Base-by-base conservation (phyloP, 2,797 vertebrate genomes). In the Dryobates pubescens region DNA sequence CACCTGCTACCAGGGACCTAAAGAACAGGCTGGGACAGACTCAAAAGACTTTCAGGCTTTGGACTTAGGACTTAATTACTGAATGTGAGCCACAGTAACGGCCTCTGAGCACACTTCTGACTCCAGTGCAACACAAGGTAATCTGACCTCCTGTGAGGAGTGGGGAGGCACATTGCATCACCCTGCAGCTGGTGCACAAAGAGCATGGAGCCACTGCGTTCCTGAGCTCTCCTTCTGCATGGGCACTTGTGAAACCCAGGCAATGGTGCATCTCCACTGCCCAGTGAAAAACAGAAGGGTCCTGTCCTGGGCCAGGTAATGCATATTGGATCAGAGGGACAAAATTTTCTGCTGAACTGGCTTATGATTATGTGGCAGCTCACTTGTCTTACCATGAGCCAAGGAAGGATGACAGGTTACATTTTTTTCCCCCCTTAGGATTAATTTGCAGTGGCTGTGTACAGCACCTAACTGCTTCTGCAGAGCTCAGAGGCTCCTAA, bases 381-480 rank as follows among this genome's bases (percentile, higher is more conserved):
- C 71, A 72, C 68, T 22, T 79, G 84, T 82, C 85, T 92, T 70
- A 32, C 64, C 27, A 22, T 7, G 30, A 71, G 89, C 89, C 80
- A 92, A 84, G 13, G 32, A 64, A 71, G 58, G 59, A 84, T 76
- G 77, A 76, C 34, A 84, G 45, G 20, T 32, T 62, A 41, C 19
- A 29, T 29, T 24, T 59, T 59, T 75, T 71, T 71, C 69, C 24
- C 59, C 24, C 34, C 32, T 84, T 59, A 49, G 41, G 20, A 65
- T 3, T 64, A 76, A 54, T 82, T 71, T 68, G 32, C 14, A 5
- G 20, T 56, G 56, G 17, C 77, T 84, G 51, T 5, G 56, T 65
- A 80, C 43, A 85, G 47, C 30, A 86, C 22, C 29, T 88, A 76
- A 88, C 45, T 79, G 61, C 51, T 95, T 92, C 69, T 93, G 71